These are phyloP conservation scores for Leucoraja erinaceus DNA, from an alignment of 2,113 vertebrate genomes.

Conservation along the genomic window DNA sequence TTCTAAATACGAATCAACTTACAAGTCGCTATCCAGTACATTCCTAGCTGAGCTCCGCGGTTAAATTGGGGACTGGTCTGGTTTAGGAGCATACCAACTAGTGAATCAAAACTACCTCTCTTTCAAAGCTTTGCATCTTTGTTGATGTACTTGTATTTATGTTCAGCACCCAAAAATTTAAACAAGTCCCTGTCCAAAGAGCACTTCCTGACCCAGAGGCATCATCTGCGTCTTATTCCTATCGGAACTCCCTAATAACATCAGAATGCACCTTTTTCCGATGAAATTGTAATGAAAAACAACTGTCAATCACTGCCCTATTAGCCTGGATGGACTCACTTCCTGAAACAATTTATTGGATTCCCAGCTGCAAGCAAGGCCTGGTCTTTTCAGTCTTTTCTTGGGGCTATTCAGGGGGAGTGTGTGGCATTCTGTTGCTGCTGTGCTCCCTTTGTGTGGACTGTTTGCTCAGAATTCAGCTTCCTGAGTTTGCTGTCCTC, in stretches of 20 bases:
- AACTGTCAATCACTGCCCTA: slow-evolving; percentile 70
- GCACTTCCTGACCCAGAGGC: slow-evolving; percentile 46
- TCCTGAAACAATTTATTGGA: slow-evolving; percentile 73
- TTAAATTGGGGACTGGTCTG: not conserved
- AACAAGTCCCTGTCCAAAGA: not conserved
- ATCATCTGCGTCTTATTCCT: slow-evolving; percentile 55
- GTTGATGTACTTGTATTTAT: not conserved
- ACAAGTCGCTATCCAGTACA: not conserved
- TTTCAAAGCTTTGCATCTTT: not conserved
- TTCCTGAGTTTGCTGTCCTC: slow-evolving; percentile 71
- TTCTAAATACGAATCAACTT: not conserved
- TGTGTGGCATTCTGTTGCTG: slow-evolving; percentile 60
- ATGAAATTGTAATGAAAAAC: slow-evolving; percentile 63
- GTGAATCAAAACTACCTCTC: not conserved
- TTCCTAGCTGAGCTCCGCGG: not conserved
- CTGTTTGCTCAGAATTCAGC: slow-evolving; percentile 64
- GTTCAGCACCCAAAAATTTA: slow-evolving; percentile 45
- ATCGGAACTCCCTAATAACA: slow-evolving; percentile 48
- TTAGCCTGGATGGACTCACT: slow-evolving; percentile 66
- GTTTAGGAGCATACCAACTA: not conserved
- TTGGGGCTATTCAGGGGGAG: slow-evolving; percentile 57
- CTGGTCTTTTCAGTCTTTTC: slow-evolving; percentile 53
- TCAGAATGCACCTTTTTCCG: slow-evolving; percentile 60
- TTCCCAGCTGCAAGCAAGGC: slow-evolving; percentile 61
- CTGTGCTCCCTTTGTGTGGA: slow-evolving; percentile 64